Evolutionary conservation across 23 tunicate species (phyloP).

Genomic region (Halocynthia aurantium): DNA sequence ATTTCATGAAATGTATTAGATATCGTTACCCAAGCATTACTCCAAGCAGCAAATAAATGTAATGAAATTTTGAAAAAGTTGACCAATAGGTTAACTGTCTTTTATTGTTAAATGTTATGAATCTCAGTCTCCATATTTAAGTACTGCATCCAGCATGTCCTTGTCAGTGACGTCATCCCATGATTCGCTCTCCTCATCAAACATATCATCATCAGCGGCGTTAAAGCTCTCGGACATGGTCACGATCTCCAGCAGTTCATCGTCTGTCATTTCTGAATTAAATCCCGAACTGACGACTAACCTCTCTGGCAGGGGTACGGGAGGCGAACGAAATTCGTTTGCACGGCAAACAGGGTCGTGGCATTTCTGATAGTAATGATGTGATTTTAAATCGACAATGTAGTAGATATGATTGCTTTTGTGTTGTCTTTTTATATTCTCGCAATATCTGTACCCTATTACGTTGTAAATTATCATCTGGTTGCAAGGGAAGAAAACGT

Average conservation of each 20-base stretch:
- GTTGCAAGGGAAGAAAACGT: constrained; percentile 26
- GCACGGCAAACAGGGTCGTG: constrained; percentile 67
- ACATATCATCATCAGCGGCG: neutral
- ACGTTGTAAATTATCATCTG: constrained; percentile 42
- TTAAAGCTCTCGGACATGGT: neutral
- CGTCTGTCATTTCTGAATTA: neutral
- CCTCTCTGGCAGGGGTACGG: constrained; percentile 31
- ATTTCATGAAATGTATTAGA: too few species aligned
- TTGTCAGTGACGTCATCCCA: constrained; percentile 4
- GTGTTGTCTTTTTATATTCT: constrained; percentile 69
- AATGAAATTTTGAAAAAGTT: too few species aligned
- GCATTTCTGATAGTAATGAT: constrained; percentile 71
- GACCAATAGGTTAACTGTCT: too few species aligned
- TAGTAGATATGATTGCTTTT: constrained; percentile 66
- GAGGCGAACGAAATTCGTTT: constrained; percentile 25
- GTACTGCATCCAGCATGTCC: constrained; percentile 6
- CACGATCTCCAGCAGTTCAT: constrained; percentile 8
- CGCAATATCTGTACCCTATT: constrained; percentile 61
- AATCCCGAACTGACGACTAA: neutral
- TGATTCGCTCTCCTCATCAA: neutral
- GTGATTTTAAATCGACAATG: constrained; percentile 36
- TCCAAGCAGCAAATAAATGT: too few species aligned
- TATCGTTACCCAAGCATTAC: too few species aligned
- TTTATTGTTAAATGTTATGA: neutral
- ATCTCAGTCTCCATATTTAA: neutral